Evolutionary conservation across 2,113 vertebrate species (phyloP), one percentile per base, ranked within the genome.

Genomic region (Emydura subglobosa): DNA sequence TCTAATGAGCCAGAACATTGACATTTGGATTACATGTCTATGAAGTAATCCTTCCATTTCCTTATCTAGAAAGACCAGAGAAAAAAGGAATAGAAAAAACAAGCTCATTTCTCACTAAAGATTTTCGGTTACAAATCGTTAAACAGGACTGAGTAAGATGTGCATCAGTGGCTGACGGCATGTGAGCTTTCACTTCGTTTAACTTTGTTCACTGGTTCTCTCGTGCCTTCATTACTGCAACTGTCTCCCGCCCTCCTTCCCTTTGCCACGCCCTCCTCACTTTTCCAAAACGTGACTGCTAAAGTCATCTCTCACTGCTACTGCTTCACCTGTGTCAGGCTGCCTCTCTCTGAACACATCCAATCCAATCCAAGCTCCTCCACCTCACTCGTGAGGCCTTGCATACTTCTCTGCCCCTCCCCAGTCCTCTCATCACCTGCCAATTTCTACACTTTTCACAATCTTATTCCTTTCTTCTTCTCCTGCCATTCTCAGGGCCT

Each of bases 31-130:
- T 97, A 97, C 94, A 92, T 17, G 47, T 88, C 97, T 80, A 85
- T 85, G 97, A 97, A 98, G 96, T 96, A 95, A 97, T 98, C 97
- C 97, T 98, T 98, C 98, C 93, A 97, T 98, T 98, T 97, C 96
- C 97, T 98, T 95, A 97, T 97, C 94, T 86, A 89, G 97, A 93
- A 96, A 86, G 95, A 88, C 47, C 74, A 95, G 94, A 97, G 95
- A 85, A 55, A 91, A 93, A 91, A 82, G 91, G 92, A 97, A 97
- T 89, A 86, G 94, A 96, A 97, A 59, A 21, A 90, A 94, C 42
- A 47, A 88, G 94, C 85, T 86, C 65, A 3, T 89, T 94, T 87
- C 72, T 57, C 53, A 92, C 87, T 92, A n/a, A 79, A 94, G 96
- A 91, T 78, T 85, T 85, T 34, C 25, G 21, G 72, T 44, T 29